Percentiles rank a stretch among this genome's conserved stretches.
phyloP scores from a whole-genome alignment of 35 echinoderm and acorn worm species.

The Lytechinus variegatus region DNA sequence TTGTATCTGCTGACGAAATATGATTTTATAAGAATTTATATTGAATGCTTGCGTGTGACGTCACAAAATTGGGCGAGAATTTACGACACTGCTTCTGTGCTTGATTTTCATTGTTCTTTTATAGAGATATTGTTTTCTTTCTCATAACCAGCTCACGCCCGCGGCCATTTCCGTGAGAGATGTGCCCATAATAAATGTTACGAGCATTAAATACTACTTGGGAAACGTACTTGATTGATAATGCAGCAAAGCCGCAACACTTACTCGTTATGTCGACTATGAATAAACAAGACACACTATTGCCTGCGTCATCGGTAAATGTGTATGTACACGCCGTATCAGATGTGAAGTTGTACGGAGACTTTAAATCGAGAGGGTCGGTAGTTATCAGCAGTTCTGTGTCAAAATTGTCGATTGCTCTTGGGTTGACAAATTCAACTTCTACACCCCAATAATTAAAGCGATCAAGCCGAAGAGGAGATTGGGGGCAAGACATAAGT shows the following conservation, averaged over 20 bases:
- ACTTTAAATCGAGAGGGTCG: conserved; percentile 52
- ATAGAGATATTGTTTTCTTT: too few species aligned
- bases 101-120: too few species aligned
- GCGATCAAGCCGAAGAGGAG: background rate
- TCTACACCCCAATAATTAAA: background rate
- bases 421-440: conserved; percentile 53
- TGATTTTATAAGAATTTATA: background rate
- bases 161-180: too few species aligned
- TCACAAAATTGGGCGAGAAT: too few species aligned
- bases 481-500: conserved; percentile 60
- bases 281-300: conserved; percentile 61
- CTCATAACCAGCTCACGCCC: too few species aligned
- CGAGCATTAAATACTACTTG: too few species aligned
- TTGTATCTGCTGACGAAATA: background rate
- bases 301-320: conserved; percentile 59
- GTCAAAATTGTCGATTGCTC: conserved; percentile 67
- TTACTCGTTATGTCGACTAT: conserved; percentile 59
- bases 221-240: too few species aligned
- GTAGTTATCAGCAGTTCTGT: conserved; percentile 28
- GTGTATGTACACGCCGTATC: conserved; percentile 65
- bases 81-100: too few species aligned
- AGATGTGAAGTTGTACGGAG: conserved; percentile 66
- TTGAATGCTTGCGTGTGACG: too few species aligned
- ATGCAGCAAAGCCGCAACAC: background rate
- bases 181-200: too few species aligned